Evolutionary conservation across 2,797 vertebrate species (phyloP).

Genomic region (Perodicticus potto): DNA sequence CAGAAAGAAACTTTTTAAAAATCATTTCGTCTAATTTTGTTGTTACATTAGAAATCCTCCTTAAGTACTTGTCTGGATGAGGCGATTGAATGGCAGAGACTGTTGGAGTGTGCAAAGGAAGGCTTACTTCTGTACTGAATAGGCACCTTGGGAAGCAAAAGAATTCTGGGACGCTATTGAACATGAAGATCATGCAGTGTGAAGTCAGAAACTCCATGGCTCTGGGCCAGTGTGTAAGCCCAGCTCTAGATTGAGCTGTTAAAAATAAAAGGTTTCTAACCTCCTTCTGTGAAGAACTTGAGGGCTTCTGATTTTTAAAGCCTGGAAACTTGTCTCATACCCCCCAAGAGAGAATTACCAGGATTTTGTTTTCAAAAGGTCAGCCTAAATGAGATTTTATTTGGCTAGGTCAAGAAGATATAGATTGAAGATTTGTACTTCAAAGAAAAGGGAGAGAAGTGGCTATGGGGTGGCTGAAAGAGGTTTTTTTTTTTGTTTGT

Average conservation of each 20-base stretch:
- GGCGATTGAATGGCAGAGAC: background rate
- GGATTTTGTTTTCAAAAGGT: slow-evolving; percentile 8
- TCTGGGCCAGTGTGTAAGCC: background rate
- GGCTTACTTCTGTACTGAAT: slow-evolving; percentile 7
- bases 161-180: background rate
- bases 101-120: background rate
- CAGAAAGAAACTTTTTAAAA: background rate
- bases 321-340: background rate
- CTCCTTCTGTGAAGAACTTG: background rate
- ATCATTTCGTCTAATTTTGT: background rate
- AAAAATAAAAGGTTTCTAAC: background rate
- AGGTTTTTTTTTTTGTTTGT: background rate
- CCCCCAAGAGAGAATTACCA: background rate
- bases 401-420: background rate
- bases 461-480: too few species aligned
- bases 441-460: background rate
- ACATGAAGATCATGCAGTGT: background rate
- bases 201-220: background rate
- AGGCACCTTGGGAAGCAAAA: background rate
- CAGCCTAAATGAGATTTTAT: slow-evolving; percentile 14
- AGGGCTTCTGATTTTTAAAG: background rate
- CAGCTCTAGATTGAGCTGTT: background rate
- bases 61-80: background rate
- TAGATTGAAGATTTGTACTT: background rate
- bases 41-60: slow-evolving; percentile 17